Evolutionary conservation across 2,113 vertebrate species (phyloP).

Genomic region (Oenanthe oenanthe): DNA sequence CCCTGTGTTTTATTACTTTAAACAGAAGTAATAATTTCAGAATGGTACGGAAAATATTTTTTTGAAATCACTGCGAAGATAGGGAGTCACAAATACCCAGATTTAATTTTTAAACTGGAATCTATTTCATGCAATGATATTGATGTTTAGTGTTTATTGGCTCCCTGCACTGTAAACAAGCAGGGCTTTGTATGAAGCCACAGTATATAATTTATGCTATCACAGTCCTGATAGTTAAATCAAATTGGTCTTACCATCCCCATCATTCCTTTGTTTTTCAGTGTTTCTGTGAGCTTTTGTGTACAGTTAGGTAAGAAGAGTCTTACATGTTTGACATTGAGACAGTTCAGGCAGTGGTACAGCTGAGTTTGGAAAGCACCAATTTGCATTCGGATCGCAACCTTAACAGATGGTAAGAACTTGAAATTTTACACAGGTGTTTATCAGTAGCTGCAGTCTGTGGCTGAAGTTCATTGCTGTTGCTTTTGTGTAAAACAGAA

Average conservation of each 20-base stretch:
- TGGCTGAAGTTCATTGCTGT: background rate
- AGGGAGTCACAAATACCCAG: rapidly evolving
- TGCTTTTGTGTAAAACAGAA: background rate
- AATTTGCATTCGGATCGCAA: background rate
- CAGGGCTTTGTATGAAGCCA: background rate
- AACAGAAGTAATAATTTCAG: background rate
- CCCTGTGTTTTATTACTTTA: background rate
- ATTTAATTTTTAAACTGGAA: background rate
- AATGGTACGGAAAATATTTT: background rate
- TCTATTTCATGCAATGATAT: background rate
- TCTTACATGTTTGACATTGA: background rate
- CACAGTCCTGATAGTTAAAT: background rate
- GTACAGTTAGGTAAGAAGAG: background rate
- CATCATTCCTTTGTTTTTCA: background rate
- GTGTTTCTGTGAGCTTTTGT: background rate
- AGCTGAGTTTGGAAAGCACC: background rate
- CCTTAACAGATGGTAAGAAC: background rate
- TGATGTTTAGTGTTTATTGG: background rate
- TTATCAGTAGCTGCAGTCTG: conserved; percentile 23
- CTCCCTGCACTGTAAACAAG: background rate
- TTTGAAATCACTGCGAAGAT: background rate
- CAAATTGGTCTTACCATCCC: background rate
- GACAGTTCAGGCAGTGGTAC: background rate
- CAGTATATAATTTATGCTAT: background rate
- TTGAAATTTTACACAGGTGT: background rate